Percentiles rank a stretch among this genome's conserved stretches.
Conservation (phyloP, 2,888 invertebrate species). For the Tribolium freemani region DNA sequence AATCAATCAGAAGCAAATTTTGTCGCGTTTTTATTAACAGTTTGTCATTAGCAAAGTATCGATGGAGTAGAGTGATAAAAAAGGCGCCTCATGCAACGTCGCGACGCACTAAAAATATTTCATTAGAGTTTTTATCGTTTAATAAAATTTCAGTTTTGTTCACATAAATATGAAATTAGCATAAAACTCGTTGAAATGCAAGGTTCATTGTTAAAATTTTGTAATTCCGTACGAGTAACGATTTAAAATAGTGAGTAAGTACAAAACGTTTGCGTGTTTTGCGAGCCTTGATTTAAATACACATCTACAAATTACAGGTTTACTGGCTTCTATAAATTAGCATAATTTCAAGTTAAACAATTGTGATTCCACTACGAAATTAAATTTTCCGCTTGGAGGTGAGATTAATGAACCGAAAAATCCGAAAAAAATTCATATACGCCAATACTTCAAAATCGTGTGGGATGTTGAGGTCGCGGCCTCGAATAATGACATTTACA, state of each 20-base stretch:
- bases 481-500: constrained; percentile 44
- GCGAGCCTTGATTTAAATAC: neutral
- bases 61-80: constrained; percentile 17
- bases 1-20: neutral
- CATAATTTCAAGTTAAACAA: constrained; percentile 12
- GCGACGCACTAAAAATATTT: constrained; percentile 22
- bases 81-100: constrained; percentile 39
- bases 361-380: neutral
- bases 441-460: constrained; percentile 27
- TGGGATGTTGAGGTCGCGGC: constrained; percentile 39
- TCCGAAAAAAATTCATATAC: constrained; percentile 11
- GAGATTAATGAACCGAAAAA: constrained; percentile 42
- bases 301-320: constrained; percentile 14
- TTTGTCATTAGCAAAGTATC: constrained; percentile 5
- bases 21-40: constrained; percentile 1
- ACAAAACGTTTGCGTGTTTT: constrained; percentile 16
- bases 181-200: neutral
- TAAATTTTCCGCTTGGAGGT: neutral
- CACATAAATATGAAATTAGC: neutral
- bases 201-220: neutral
- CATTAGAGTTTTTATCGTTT: constrained; percentile 13
- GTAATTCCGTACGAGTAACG: neutral
- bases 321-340: constrained; percentile 7
- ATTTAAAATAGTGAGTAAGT: neutral
- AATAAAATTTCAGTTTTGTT: neutral